Evolutionary conservation across 2,113 vertebrate species (phyloP).

Genomic region (Microcebus ravelobensis): DNA sequence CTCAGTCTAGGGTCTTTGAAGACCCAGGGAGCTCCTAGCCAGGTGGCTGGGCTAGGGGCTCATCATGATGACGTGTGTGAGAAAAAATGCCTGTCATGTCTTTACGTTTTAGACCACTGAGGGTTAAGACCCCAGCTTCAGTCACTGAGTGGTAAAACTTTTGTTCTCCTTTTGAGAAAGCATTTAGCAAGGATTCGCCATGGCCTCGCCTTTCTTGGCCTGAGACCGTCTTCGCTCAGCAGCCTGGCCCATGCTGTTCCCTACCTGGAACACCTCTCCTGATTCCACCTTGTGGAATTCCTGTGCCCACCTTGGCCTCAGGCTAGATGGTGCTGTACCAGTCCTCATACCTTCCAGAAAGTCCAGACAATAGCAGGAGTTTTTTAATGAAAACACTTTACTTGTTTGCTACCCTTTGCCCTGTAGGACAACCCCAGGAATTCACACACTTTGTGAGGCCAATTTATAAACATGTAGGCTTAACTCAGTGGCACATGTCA

Average conservation of each 20-base stretch:
- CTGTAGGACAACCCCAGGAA: not conserved
- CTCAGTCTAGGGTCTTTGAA: not conserved
- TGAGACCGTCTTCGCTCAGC: not conserved
- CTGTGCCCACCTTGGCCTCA: not conserved
- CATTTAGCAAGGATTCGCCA: not conserved
- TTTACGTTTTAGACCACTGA: not conserved
- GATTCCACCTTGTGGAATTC: not conserved
- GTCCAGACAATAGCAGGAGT: not conserved
- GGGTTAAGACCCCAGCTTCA: not conserved
- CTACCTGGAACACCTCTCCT: not conserved
- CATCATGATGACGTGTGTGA: not conserved
- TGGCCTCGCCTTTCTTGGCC: not conserved
- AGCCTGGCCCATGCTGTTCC: not conserved
- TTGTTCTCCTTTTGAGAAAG: not conserved
- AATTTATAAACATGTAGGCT: not conserved
- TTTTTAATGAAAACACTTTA: not conserved
- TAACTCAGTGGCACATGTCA: not conserved
- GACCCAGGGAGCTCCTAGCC: not conserved
- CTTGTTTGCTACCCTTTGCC: not conserved
- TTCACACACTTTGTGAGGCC: not conserved
- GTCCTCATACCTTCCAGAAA: not conserved
- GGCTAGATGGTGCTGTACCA: not conserved
- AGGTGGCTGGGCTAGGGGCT: not conserved
- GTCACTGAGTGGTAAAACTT: not conserved
- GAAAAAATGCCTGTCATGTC: not conserved